These are phyloP conservation scores for Elysia crispata DNA, from an alignment of 2,888 invertebrate genomes.

Conservation along the genomic window DNA sequence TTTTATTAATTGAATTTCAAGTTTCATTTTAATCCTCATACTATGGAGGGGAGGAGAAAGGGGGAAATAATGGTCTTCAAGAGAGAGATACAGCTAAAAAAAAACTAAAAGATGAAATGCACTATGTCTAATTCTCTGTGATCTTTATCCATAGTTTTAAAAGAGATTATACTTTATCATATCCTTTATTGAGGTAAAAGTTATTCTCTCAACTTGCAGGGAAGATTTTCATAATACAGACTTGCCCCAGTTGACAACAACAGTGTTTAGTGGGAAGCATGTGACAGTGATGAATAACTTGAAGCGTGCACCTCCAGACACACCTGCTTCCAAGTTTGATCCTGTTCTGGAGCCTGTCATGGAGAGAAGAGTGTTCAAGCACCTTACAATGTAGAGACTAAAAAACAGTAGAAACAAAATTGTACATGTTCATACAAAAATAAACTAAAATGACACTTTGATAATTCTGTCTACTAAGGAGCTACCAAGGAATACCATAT, in stretches of 20 bases:
- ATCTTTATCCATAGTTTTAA: background rate
- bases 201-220: conserved; percentile 57
- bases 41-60: too few relatives aligned
- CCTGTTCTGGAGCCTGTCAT: conserved; percentile 13
- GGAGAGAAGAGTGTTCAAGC: conserved; percentile 41
- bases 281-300: conserved; percentile 40
- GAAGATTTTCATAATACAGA: conserved; percentile 72
- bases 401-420: background rate
- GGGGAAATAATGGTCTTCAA: too few relatives aligned
- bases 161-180: background rate
- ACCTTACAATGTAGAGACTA: conserved; percentile 39
- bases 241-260: conserved; percentile 68
- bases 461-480: too few relatives aligned
- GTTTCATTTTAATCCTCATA: too few relatives aligned
- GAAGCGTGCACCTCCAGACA: background rate
- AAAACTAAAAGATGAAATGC: background rate
- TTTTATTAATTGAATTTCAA: too few relatives aligned
- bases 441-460: background rate
- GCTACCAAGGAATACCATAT: too few relatives aligned
- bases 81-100: too few relatives aligned
- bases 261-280: conserved; percentile 57
- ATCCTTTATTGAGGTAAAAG: background rate
- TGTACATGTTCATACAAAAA: too few relatives aligned
- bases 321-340: background rate
- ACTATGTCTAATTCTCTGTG: background rate